A percentile compares a stretch with the other conserved stretches of the same genome.
These are phyloP conservation scores for Phrynocephalus vlangalii DNA, from an alignment of 2,797 vertebrate genomes.

Conservation along the genomic window DNA sequence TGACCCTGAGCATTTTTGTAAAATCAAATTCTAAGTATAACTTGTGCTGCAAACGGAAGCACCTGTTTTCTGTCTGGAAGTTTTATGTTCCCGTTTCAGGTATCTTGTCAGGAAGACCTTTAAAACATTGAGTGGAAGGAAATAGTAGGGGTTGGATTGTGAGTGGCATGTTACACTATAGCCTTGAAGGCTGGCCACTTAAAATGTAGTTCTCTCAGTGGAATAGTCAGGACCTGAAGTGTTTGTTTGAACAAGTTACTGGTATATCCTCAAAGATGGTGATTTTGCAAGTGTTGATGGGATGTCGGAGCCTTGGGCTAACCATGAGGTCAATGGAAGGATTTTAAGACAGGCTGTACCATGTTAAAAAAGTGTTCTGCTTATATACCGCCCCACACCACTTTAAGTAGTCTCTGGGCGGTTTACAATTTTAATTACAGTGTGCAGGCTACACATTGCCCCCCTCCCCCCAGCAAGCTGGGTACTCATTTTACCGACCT, in stretches of 20 bases:
- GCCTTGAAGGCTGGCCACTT: too few species aligned
- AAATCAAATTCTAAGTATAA: slow-evolving; percentile 47
- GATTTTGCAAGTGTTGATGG: background rate
- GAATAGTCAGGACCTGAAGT: rapidly evolving
- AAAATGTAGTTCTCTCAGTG: slow-evolving; percentile 22
- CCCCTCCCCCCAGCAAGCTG: too few species aligned
- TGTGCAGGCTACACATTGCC: too few species aligned
- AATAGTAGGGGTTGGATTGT: slow-evolving; percentile 37
- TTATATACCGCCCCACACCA: too few species aligned
- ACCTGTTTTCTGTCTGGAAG: slow-evolving; percentile 39
- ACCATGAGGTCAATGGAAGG: background rate
- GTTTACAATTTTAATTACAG: too few species aligned
- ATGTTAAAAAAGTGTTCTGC: too few species aligned
- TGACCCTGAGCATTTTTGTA: slow-evolving; percentile 43
- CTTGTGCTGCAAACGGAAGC: slow-evolving; percentile 58
- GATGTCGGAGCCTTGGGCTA: background rate
- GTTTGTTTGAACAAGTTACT: background rate
- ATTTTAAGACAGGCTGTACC: background rate
- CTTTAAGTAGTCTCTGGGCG: too few species aligned
- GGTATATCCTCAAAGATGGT: background rate
- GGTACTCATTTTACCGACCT: too few species aligned
- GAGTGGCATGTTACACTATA: background rate
- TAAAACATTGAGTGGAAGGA: slow-evolving; percentile 37
- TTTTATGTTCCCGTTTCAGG: slow-evolving; percentile 46
- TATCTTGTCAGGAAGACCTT: slow-evolving; percentile 56